Conservation (phyloP, 2,888 invertebrate species). For the Bibio marci region DNA sequence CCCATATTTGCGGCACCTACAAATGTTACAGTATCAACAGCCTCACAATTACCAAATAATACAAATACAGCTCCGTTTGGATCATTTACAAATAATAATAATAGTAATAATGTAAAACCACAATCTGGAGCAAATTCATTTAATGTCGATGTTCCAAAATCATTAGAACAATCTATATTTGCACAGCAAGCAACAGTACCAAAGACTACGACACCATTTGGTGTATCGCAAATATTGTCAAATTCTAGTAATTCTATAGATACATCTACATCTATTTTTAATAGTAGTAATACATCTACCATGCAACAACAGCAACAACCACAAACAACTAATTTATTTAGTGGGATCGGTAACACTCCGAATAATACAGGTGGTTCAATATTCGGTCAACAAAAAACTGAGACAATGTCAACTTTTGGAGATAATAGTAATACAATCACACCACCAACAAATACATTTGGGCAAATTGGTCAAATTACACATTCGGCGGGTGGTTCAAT, state of each 20-base stretch:
- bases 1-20: too few species aligned
- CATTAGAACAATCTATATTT: neutral
- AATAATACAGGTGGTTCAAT: neutral
- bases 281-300: too few species aligned
- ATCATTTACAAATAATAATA: too few species aligned
- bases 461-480: neutral
- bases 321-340: neutral
- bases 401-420: neutral
- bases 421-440: neutral
- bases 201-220: constrained; percentile 1
- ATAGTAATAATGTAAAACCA: too few species aligned
- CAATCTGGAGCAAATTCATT: too few species aligned
- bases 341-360: neutral
- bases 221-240: too few species aligned
- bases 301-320: neutral
- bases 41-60: neutral
- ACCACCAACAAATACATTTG: neutral
- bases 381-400: neutral
- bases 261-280: too few species aligned
- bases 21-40: neutral
- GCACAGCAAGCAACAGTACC: neutral
- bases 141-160: neutral
- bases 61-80: too few species aligned
- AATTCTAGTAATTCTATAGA: too few species aligned
- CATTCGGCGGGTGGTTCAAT: neutral